phyloP scores from a whole-genome alignment of 1,140 invertebrate genomes.

The Pogonomyrmex californicus region DNA sequence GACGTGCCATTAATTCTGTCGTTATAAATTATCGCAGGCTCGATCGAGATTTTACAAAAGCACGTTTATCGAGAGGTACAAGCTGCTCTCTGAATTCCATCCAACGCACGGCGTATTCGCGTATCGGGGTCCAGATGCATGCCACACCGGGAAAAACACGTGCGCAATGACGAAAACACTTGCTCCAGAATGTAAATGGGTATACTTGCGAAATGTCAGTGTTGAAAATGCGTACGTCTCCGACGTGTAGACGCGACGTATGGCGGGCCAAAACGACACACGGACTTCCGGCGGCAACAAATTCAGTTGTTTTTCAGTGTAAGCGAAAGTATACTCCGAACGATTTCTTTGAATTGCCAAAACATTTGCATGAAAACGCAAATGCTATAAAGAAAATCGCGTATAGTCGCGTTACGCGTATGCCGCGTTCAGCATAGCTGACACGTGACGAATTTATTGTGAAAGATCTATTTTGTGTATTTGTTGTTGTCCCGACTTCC shows the following conservation, averaged over 20 bases:
- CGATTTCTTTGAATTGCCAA: conserved; percentile 29
- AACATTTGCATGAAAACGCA: conserved; percentile 5
- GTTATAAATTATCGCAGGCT: conserved; percentile 44
- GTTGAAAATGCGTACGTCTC: conserved; percentile 19
- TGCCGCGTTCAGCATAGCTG: not conserved
- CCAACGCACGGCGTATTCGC: not conserved
- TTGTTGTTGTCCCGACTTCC: not conserved
- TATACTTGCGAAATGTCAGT: conserved; percentile 66
- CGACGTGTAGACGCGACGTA: not conserved
- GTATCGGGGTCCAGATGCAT: conserved; percentile 10
- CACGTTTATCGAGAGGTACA: conserved; percentile 35
- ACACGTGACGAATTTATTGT: not conserved
- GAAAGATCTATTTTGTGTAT: not conserved
- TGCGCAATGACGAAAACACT: conserved; percentile 74
- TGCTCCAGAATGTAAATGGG: conserved; percentile 75
- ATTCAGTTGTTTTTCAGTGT: conserved; percentile 12
- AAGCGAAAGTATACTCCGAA: conserved; percentile 7
- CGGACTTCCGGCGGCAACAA: conserved; percentile 26
- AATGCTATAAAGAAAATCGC: not conserved
- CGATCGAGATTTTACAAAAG: conserved; percentile 42
- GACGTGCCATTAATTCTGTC: not conserved
- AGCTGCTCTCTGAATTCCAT: conserved; percentile 20
- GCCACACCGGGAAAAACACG: conserved; percentile 60
- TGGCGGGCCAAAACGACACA: not conserved
- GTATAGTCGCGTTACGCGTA: not conserved